Evolutionary conservation across 2,113 vertebrate species (phyloP).

Genomic region (Antechinus flavipes): DNA sequence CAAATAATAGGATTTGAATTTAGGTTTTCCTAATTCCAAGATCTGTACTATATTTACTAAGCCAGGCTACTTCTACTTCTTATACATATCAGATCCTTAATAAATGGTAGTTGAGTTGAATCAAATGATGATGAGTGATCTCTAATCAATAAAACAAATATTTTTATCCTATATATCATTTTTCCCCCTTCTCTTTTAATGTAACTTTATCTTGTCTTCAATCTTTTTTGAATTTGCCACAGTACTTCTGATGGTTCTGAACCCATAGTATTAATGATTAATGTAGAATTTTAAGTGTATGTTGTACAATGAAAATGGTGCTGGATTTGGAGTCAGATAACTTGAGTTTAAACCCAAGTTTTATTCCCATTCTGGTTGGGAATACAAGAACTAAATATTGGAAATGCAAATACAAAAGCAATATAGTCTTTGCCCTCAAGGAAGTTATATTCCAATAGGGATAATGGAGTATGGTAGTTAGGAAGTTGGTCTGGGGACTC

Average conservation of each 20-base stretch:
- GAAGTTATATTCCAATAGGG: not conserved
- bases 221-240: not conserved
- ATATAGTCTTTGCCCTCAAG: not conserved
- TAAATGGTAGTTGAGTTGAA: not conserved
- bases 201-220: not conserved
- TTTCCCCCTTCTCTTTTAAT: not conserved
- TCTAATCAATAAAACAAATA: not conserved
- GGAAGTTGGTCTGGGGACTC: not conserved
- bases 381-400: not conserved
- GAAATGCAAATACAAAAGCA: not conserved
- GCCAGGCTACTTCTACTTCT: not conserved
- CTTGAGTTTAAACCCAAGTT: not conserved
- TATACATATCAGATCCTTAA: not conserved
- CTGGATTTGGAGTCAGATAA: not conserved
- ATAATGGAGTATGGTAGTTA: not conserved
- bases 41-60: not conserved
- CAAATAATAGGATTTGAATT: not conserved
- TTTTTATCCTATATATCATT: not conserved
- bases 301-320: not conserved
- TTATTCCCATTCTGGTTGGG: not conserved
- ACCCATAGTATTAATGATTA: not conserved
- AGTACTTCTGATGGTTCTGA: not conserved
- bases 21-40: not conserved
- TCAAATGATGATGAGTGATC: not conserved
- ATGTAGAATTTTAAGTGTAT: not conserved